Evolutionary conservation across 1,140 invertebrate species (phyloP).

Genomic region (Dinothrombium tinctorium): DNA sequence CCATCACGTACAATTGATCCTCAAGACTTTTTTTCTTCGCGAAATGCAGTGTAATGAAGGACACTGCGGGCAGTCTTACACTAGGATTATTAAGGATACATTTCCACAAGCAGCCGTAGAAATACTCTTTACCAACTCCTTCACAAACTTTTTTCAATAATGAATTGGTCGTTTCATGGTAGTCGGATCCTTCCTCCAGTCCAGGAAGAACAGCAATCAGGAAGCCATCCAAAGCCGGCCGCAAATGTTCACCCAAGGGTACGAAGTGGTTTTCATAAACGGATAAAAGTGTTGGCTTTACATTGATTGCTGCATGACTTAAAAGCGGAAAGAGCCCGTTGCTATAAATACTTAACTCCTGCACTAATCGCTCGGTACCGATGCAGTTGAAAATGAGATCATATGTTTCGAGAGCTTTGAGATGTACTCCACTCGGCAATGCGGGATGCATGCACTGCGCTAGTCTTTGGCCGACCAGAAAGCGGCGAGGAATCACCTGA

Average conservation of each 20-base stretch:
- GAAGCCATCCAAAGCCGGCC: conserved; percentile 65
- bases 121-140: conserved; percentile 48
- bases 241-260: conserved; percentile 47
- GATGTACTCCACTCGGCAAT: conserved; percentile 65
- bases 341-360: conserved; percentile 68
- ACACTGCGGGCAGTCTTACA: conserved; percentile 59
- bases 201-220: conserved; percentile 58
- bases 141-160: conserved; percentile 52
- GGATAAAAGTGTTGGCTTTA: conserved; percentile 51
- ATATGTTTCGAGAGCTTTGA: conserved; percentile 80
- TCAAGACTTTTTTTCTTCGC: conserved; percentile 56
- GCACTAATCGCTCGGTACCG: conserved; percentile 50
- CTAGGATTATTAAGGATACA: conserved; percentile 53
- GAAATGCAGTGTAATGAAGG: conserved; percentile 54
- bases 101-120: conserved; percentile 74
- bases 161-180: conserved; percentile 52
- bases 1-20: conserved; percentile 63
- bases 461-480: conserved; percentile 72
- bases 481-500: conserved; percentile 62
- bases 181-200: conserved; percentile 71
- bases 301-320: conserved; percentile 70
- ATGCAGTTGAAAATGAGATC: conserved; percentile 79
- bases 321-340: conserved; percentile 70
- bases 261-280: conserved; percentile 83
- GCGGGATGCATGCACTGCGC: conserved; percentile 88